phyloP scores from a whole-genome alignment of 1,140 invertebrate genomes.

The Hydropsyche tenuis region DNA sequence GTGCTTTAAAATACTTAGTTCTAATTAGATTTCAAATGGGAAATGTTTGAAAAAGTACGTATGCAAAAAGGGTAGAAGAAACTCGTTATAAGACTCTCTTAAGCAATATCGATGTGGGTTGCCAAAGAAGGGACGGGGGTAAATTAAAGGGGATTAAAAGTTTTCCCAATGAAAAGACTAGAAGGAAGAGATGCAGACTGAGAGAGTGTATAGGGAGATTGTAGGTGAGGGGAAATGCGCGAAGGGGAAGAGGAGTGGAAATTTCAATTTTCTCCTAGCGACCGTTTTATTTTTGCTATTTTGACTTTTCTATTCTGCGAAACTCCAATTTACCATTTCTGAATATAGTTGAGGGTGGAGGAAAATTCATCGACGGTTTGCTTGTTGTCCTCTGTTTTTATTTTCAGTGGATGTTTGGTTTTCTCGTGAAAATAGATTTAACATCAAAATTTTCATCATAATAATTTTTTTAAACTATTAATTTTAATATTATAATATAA shows the following conservation, averaged over 20 bases:
- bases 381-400: no score
- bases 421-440: no score
- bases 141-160: slow-evolving; percentile 24
- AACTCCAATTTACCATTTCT: not conserved
- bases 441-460: no score
- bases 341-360: not conserved
- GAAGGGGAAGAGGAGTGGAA: not conserved
- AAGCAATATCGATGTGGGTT: not conserved
- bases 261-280: slow-evolving; percentile 6
- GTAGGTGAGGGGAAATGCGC: not conserved
- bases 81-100: not conserved
- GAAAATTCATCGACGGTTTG: no score
- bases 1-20: no score
- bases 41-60: not conserved
- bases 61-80: no score
- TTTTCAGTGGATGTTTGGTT: no score
- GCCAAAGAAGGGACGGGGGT: not conserved
- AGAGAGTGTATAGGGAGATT: no score
- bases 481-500: no score
- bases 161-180: not conserved
- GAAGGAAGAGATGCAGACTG: not conserved
- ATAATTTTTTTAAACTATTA: no score
- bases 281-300: slow-evolving; percentile 17
- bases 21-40: no score
- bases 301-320: slow-evolving; percentile 6